phyloP scores from a whole-genome alignment of 2,888 invertebrate genomes.

The Parasteatoda lunata region DNA sequence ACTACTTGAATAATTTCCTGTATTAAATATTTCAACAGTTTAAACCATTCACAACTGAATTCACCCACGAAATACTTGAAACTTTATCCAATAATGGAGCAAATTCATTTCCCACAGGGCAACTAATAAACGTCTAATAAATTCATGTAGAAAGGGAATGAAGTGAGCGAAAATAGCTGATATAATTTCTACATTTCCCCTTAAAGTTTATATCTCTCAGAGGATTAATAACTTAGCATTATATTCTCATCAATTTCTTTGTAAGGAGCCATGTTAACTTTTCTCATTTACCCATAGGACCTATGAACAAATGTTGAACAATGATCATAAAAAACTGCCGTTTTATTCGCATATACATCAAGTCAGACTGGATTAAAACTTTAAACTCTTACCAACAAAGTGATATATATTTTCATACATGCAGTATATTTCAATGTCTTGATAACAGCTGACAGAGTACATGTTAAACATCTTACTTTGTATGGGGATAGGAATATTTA shows the following conservation, averaged over 20 bases:
- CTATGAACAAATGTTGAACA: slow-evolving; percentile 28
- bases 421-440: no score
- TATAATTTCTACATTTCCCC: slow-evolving; percentile 39
- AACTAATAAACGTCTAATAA: slow-evolving; percentile 34
- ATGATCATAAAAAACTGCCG: not conserved
- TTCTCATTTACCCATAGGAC: slow-evolving; percentile 28
- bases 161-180: slow-evolving; percentile 7
- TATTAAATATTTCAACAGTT: no score
- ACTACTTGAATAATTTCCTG: no score
- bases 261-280: slow-evolving; percentile 48
- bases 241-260: not conserved
- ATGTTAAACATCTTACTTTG: no score
- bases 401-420: no score
- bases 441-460: no score
- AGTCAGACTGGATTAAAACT: no score
- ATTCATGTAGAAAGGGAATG: slow-evolving; percentile 19
- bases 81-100: not conserved
- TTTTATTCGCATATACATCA: not conserved
- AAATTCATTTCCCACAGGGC: not conserved
- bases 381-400: no score
- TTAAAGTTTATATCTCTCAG: not conserved
- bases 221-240: slow-evolving; percentile 30
- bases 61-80: no score
- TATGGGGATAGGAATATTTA: no score
- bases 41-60: no score